Conservation (phyloP, 2,888 invertebrate genomes). For the Drosophila tripunctata region DNA sequence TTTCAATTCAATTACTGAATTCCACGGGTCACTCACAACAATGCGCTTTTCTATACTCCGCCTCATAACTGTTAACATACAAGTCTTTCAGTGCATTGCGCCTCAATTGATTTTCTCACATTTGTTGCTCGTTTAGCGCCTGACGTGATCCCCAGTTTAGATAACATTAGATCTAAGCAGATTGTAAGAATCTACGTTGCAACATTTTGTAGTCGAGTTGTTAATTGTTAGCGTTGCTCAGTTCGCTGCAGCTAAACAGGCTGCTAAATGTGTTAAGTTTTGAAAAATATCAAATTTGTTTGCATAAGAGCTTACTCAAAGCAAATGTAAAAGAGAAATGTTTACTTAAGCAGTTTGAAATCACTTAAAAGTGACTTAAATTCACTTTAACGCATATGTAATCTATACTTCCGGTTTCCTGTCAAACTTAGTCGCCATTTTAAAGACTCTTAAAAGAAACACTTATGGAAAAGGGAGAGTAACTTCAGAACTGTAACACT, state of each 20-base stretch:
- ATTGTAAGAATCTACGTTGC: constrained; percentile 8
- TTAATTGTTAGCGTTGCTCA: constrained; percentile 52
- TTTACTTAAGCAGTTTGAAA: not conserved
- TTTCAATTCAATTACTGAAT: constrained; percentile 67
- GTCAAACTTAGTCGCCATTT: too few relatives aligned
- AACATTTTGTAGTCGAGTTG: constrained; percentile 46
- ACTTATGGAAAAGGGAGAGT: too few relatives aligned
- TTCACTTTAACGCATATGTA: too few relatives aligned
- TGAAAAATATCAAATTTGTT: constrained; percentile 3
- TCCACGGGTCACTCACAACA: constrained; percentile 46
- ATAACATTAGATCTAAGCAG: constrained; percentile 35
- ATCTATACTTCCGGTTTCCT: too few relatives aligned
- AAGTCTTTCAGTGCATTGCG: constrained; percentile 25
- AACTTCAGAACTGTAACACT: too few relatives aligned
- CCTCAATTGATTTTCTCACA: constrained; percentile 71
- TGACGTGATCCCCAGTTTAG: constrained; percentile 69
- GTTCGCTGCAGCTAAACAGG: constrained; percentile 40
- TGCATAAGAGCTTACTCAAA: not conserved
- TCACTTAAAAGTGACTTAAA: too few relatives aligned
- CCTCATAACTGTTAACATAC: not conserved
- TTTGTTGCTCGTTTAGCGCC: constrained; percentile 48
- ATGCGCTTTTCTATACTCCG: constrained; percentile 65
- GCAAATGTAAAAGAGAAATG: not conserved
- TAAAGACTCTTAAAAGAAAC: too few relatives aligned
- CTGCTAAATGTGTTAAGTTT: constrained; percentile 62